These are phyloP conservation scores for Branchipolynoe longqiensis DNA, from an alignment of 2,888 invertebrate species.

Conservation along the genomic window DNA sequence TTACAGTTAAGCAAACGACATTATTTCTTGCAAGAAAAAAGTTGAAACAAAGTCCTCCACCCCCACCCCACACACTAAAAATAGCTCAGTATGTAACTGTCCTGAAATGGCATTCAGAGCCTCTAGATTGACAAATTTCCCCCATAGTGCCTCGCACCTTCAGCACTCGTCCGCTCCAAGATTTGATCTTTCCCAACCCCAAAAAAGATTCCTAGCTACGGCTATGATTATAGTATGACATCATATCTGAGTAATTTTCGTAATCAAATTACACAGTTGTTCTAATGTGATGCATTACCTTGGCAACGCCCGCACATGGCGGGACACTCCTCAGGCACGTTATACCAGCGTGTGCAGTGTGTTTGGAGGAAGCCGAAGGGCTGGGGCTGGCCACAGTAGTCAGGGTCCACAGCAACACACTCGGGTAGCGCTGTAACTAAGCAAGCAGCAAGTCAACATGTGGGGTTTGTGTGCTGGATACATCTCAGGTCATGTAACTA, in stretches of 20 bases:
- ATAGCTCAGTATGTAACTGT: too few relatives aligned
- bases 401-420: not conserved
- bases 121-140: too few relatives aligned
- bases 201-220: not conserved
- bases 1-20: too few relatives aligned
- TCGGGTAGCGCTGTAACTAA: not conserved
- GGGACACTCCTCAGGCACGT: constrained; percentile 47
- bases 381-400: constrained; percentile 39
- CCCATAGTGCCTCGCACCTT: too few relatives aligned
- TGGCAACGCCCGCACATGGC: constrained; percentile 36
- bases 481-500: not conserved
- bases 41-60: too few relatives aligned
- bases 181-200: too few relatives aligned
- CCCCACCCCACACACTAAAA: too few relatives aligned
- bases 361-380: not conserved
- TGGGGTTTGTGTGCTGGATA: not conserved
- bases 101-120: too few relatives aligned
- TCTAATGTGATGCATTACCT: not conserved
- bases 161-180: too few relatives aligned
- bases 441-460: not conserved
- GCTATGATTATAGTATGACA: too few relatives aligned
- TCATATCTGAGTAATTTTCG: not conserved
- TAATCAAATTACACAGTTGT: not conserved
- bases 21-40: too few relatives aligned
- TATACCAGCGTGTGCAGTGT: constrained; percentile 24